Conservation (phyloP, 2,888 invertebrate genomes). For the Ophion costatus region DNA sequence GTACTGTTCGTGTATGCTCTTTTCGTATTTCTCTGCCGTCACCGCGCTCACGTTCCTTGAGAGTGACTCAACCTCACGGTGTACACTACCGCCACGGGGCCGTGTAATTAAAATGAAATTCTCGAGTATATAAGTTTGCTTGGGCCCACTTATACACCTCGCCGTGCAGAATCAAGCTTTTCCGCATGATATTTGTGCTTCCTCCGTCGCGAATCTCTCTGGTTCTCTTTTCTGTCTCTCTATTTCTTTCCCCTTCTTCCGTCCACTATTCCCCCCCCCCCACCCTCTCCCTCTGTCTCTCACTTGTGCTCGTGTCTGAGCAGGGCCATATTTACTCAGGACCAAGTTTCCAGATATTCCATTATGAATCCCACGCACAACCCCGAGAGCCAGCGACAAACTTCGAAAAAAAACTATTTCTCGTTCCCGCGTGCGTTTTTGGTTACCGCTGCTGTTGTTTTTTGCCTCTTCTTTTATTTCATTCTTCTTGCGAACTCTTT, state of each 20-base stretch:
- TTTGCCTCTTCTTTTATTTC: conserved; percentile 54
- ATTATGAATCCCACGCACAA: conserved; percentile 69
- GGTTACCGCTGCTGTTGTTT: conserved; percentile 14
- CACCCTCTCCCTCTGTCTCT: conserved; percentile 15
- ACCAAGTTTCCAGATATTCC: conserved; percentile 74
- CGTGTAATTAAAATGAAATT: conserved; percentile 75
- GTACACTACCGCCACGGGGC: conserved; percentile 32
- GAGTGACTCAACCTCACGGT: conserved; percentile 13
- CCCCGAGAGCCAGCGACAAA: neutral
- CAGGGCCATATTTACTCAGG: conserved; percentile 70
- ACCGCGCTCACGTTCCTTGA: conserved; percentile 8
- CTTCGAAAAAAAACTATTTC: conserved; percentile 11
- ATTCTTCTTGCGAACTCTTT: conserved; percentile 30
- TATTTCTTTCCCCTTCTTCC: conserved; percentile 7
- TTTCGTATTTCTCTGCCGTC: conserved; percentile 35
- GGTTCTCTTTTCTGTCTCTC: neutral
- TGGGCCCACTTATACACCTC: conserved; percentile 42
- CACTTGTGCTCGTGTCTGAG: conserved; percentile 45
- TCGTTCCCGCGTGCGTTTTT: neutral
- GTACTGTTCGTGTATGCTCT: conserved; percentile 34
- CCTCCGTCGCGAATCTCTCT: conserved; percentile 7
- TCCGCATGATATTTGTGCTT: conserved; percentile 47
- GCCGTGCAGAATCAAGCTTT: conserved; percentile 54
- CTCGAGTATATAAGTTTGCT: conserved; percentile 69
- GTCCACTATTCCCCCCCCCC: neutral